phyloP scores from a whole-genome alignment of 2,113 vertebrate genomes.

The Megatriorchis doriae region DNA sequence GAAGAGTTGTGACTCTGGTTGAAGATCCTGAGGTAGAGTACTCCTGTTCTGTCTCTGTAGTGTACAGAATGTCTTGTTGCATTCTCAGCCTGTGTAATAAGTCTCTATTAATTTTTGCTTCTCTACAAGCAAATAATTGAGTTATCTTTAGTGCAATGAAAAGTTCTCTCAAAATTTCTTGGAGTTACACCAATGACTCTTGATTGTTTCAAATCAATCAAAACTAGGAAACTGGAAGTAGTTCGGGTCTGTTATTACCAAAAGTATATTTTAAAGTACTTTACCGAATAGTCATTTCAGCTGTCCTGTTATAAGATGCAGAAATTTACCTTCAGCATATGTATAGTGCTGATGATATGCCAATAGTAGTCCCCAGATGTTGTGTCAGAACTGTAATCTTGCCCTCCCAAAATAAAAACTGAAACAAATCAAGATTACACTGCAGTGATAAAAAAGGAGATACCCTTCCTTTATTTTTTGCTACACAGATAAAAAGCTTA shows the following conservation, averaged over 20 bases:
- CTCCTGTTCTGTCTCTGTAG: not conserved
- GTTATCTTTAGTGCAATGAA: not conserved
- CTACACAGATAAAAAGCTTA: not conserved
- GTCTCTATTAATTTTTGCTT: not conserved
- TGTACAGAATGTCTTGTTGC: not conserved
- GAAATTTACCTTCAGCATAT: not conserved
- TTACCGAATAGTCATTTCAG: not conserved
- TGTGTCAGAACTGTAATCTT: not conserved
- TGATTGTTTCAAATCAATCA: not conserved
- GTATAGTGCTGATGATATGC: not conserved
- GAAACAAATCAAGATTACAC: not conserved
- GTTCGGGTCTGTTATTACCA: not conserved
- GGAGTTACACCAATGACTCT: not conserved
- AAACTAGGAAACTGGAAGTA: not conserved
- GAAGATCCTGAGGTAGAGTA: conserved; percentile 90
- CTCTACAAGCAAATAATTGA: not conserved
- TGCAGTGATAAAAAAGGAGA: not conserved
- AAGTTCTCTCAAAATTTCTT: not conserved
- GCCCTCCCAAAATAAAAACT: not conserved
- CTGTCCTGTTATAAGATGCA: not conserved
- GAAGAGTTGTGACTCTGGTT: conserved; percentile 94
- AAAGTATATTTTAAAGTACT: not conserved
- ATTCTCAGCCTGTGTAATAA: not conserved
- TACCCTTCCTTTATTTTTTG: not conserved
- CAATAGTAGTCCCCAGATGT: not conserved